phyloP scores from a whole-genome alignment of 1,140 invertebrate species.

The Rhizoglyphus robini region DNA sequence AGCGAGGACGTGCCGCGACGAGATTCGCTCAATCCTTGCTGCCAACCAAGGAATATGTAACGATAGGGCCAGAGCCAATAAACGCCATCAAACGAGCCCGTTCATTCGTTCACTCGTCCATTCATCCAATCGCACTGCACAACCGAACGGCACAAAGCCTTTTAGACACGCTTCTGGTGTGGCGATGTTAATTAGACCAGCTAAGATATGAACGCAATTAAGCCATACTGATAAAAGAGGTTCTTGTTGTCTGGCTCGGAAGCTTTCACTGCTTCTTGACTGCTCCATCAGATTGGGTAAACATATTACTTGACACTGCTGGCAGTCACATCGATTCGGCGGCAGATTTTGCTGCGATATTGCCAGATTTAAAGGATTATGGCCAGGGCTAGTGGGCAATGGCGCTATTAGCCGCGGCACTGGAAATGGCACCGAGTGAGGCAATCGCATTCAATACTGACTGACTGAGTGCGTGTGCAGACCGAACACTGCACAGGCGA shows the following conservation, averaged over 20 bases:
- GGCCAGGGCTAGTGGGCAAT: neutral
- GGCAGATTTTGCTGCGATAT: neutral
- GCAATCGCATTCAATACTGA: too few relatives aligned
- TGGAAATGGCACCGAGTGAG: neutral
- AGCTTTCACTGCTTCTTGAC: neutral
- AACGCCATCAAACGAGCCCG: too few relatives aligned
- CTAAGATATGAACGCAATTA: conserved; percentile 11
- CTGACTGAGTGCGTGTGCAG: neutral
- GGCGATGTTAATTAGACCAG: conserved; percentile 7
- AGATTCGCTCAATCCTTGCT: too few relatives aligned
- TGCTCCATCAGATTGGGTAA: neutral
- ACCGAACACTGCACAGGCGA: neutral
- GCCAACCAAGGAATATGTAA: too few relatives aligned
- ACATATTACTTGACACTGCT: neutral
- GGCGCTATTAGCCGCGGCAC: neutral
- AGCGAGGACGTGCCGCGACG: too few relatives aligned
- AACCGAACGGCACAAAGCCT: neutral
- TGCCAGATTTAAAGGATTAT: conserved; percentile 7
- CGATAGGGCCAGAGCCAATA: too few relatives aligned
- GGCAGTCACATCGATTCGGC: neutral
- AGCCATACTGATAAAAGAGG: neutral
- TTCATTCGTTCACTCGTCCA: too few relatives aligned
- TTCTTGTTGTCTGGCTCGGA: neutral
- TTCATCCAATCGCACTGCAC: too few relatives aligned
- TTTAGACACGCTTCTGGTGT: neutral